phyloP scores from a whole-genome alignment of 2,888 invertebrate species.

The Schizaphis graminum region DNA sequence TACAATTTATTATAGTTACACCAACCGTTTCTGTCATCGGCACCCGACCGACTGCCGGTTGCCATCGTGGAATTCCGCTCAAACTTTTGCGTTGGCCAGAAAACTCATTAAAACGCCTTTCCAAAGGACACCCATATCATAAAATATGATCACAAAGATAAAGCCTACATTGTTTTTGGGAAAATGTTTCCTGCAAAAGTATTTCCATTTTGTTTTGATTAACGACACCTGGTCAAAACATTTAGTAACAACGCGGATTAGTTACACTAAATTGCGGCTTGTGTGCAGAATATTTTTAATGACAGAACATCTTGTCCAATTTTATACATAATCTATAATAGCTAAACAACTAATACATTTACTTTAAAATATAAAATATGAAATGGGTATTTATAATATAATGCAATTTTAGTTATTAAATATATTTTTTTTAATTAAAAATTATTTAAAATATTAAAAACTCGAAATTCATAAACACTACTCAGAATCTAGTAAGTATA shows the following conservation, averaged over 20 bases:
- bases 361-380: neutral
- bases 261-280: neutral
- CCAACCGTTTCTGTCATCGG: conserved; percentile 64
- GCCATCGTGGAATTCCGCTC: conserved; percentile 56
- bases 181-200: conserved; percentile 47
- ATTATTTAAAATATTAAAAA: neutral
- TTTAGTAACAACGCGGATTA: conserved; percentile 2
- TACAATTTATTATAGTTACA: conserved; percentile 60
- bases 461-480: neutral
- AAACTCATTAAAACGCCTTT: conserved; percentile 65
- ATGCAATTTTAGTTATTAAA: neutral
- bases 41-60: conserved; percentile 54
- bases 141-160: conserved; percentile 61
- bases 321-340: neutral
- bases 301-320: neutral
- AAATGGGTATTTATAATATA: neutral
- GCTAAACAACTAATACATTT: neutral
- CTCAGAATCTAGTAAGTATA: neutral
- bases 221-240: conserved; percentile 49
- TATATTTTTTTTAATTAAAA: neutral
- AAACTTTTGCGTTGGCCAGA: conserved; percentile 53
- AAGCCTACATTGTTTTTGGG: neutral
- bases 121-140: conserved; percentile 58
- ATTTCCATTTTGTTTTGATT: conserved; percentile 57
- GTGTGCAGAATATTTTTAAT: neutral